Conservation (phyloP, 2,888 invertebrate species). For the Blastobasis adustella region DNA sequence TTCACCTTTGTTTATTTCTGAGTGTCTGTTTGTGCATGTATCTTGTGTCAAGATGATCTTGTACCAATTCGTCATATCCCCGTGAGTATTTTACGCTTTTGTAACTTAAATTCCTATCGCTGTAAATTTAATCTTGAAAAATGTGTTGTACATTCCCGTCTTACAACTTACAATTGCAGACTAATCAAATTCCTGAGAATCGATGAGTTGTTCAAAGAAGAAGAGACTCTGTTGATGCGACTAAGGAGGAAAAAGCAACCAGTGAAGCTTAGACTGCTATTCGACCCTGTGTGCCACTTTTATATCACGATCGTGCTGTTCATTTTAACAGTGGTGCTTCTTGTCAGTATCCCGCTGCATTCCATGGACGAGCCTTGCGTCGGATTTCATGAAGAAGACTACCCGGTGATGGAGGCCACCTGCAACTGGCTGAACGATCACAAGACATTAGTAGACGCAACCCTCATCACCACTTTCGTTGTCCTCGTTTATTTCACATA, state of each 20-base stretch:
- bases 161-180: constrained; percentile 16
- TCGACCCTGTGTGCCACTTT: constrained; percentile 25
- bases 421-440: constrained; percentile 24
- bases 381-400: constrained; percentile 19
- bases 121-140: too few species aligned
- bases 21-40: too few species aligned
- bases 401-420: constrained; percentile 17
- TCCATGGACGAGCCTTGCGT: constrained; percentile 32
- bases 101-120: too few species aligned
- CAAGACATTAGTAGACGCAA: constrained; percentile 25
- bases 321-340: constrained; percentile 26
- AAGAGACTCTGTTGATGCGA: constrained; percentile 18
- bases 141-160: too few species aligned
- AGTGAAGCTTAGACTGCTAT: constrained; percentile 21
- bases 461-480: constrained; percentile 26
- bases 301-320: constrained; percentile 36
- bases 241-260: constrained; percentile 24
- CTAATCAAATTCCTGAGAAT: constrained; percentile 27
- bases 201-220: constrained; percentile 20
- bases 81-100: too few species aligned
- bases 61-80: too few species aligned
- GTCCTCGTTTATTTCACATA: constrained; percentile 24
- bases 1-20: too few species aligned
- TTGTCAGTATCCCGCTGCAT: constrained; percentile 35
- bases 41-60: too few species aligned